Conservation (phyloP, 1,140 invertebrate species). For the Sycophila sp. region DNA sequence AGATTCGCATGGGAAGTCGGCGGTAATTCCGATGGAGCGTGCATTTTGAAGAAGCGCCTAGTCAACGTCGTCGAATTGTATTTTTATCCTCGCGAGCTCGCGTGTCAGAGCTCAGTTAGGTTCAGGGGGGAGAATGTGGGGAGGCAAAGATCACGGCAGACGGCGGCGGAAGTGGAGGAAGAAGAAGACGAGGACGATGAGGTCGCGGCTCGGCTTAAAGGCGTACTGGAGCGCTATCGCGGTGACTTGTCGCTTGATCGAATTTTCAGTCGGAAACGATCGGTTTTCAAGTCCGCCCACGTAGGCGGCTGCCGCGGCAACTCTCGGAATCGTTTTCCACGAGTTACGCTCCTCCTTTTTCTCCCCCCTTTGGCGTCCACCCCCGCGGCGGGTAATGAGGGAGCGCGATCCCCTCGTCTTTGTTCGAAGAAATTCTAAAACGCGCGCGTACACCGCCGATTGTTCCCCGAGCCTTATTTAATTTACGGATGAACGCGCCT, state of each 20-base stretch:
- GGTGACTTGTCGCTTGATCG: conserved; percentile 36
- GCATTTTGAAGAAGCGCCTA: neutral
- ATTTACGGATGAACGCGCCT: neutral
- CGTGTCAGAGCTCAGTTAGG: conserved; percentile 16
- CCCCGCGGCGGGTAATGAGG: neutral
- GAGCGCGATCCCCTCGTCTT: conserved; percentile 1
- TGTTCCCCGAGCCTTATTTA: conserved; percentile 10
- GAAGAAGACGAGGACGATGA: neutral
- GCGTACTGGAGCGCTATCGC: conserved; percentile 29
- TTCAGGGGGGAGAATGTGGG: no score
- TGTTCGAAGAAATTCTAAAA: conserved; percentile 11
- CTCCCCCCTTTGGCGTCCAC: neutral
- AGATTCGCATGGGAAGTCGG: no score
- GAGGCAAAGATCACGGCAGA: no score
- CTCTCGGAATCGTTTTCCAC: conserved; percentile 30
- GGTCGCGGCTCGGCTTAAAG: conserved; percentile 24
- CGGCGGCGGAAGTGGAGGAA: neutral
- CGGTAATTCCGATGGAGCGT: conserved; percentile 14
- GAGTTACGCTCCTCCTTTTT: neutral
- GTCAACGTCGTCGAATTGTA: conserved; percentile 24
- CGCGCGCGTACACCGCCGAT: neutral
- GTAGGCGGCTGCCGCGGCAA: conserved; percentile 16
- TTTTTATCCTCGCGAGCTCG: conserved; percentile 33
- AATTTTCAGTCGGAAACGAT: conserved; percentile 33
- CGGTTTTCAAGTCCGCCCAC: conserved; percentile 36